Evolutionary conservation across 2,888 invertebrate genomes (phyloP).

Genomic region (Melinaea marsaeus): DNA sequence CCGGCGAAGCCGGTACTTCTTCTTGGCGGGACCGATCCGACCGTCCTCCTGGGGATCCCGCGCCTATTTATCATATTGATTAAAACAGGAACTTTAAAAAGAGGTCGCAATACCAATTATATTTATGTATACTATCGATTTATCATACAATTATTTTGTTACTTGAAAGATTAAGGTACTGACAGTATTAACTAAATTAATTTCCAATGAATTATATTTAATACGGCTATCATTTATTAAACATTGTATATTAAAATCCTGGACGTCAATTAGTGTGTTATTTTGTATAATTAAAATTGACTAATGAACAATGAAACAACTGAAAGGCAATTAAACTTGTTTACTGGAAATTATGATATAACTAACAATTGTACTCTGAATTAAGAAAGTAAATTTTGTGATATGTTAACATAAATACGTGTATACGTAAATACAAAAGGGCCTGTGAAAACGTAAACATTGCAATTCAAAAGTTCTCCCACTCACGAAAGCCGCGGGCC

Average conservation of each 20-base stretch:
- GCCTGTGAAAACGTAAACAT: conserved; percentile 42
- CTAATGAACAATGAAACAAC: neutral
- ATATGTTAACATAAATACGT: neutral
- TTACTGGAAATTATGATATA: neutral
- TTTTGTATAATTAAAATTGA: no score
- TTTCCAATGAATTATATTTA: no score
- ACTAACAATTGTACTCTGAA: neutral
- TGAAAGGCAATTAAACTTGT: neutral
- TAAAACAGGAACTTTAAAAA: neutral
- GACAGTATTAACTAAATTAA: no score
- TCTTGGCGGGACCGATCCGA: conserved; percentile 71
- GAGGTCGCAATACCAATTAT: neutral
- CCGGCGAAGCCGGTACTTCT: conserved; percentile 73
- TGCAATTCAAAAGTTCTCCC: conserved; percentile 54
- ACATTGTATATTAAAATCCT: no score
- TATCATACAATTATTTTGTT: neutral
- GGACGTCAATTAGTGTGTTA: no score
- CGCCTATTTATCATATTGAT: conserved; percentile 44
- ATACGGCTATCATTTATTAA: no score
- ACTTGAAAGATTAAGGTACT: no score
- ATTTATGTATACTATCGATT: neutral
- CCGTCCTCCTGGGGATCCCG: conserved; percentile 65
- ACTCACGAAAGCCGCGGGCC: conserved; percentile 55
- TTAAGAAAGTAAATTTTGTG: neutral
- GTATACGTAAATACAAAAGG: neutral